Evolutionary conservation across 2,113 vertebrate species (phyloP).

Genomic region (Myodes glareolus): DNA sequence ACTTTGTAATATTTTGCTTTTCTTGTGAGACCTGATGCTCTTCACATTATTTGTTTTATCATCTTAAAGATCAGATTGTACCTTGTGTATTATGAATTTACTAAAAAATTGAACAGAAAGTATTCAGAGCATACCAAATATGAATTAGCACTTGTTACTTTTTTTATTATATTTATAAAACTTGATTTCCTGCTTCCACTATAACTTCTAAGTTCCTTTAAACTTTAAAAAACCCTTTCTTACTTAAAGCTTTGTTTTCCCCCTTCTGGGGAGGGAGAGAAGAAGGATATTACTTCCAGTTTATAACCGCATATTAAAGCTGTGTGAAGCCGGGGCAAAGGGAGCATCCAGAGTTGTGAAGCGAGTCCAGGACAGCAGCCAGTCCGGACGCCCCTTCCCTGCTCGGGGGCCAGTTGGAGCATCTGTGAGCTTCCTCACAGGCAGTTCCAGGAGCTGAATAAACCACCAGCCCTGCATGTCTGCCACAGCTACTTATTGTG

Average conservation of each 20-base stretch:
- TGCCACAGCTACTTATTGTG: slow-evolving; percentile 69
- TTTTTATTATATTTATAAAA: no score
- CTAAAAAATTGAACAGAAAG: background rate
- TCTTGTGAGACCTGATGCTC: background rate
- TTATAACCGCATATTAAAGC: background rate
- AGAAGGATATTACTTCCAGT: background rate
- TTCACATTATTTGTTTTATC: background rate
- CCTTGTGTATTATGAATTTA: background rate
- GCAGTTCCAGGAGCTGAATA: slow-evolving; percentile 44
- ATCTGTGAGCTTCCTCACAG: background rate
- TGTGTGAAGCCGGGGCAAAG: background rate
- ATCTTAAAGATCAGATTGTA: slow-evolving; percentile 6
- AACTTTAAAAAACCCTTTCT: slow-evolving; percentile 33
- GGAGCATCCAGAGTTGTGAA: background rate
- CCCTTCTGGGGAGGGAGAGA: background rate
- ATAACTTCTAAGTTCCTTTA: background rate
- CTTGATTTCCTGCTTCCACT: background rate
- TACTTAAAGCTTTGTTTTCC: slow-evolving; percentile 20
- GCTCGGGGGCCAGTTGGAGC: rapidly evolving
- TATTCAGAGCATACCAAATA: background rate
- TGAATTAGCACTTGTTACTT: background rate
- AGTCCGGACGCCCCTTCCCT: background rate
- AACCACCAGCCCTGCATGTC: slow-evolving; percentile 60
- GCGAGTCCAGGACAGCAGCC: background rate
- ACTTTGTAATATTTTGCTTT: slow-evolving; percentile 1